A percentile compares a stretch with the other conserved stretches of the same genome.
Conservation (phyloP, 1,140 invertebrate species). For the Trypoxylus dichotomus region DNA sequence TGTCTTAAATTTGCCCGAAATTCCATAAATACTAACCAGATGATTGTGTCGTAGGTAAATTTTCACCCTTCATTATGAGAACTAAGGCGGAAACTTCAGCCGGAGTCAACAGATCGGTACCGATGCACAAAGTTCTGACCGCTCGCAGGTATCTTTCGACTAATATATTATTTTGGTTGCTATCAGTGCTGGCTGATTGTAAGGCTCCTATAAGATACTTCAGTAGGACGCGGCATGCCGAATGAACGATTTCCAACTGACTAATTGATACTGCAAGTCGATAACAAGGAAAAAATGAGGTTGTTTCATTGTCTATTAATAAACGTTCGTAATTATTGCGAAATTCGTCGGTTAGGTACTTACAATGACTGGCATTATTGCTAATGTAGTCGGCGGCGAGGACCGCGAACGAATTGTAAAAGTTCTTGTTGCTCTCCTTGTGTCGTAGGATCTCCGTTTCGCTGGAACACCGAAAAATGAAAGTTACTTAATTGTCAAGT, state of each 20-base stretch:
- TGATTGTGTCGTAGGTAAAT: conserved; percentile 62
- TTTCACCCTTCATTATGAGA: conserved; percentile 68
- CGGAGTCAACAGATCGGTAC: conserved; percentile 59
- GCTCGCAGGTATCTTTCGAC: conserved; percentile 58
- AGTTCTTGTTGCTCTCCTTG: conserved; percentile 72
- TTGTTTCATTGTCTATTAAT: neutral
- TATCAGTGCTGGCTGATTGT: conserved; percentile 43
- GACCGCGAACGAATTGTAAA: conserved; percentile 76
- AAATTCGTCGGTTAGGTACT: conserved; percentile 52
- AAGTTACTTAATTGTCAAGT: conserved; percentile 44
- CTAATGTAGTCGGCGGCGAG: conserved; percentile 76
- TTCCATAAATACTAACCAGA: conserved; percentile 52
- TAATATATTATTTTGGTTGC: conserved; percentile 44
- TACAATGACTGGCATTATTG: conserved; percentile 67
- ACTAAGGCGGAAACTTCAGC: conserved; percentile 65
- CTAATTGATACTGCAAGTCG: conserved; percentile 47
- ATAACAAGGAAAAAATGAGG: neutral
- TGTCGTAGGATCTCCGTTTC: conserved; percentile 73
- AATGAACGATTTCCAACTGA: conserved; percentile 50
- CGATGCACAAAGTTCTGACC: conserved; percentile 63
- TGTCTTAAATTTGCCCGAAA: conserved; percentile 32
- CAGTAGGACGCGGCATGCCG: conserved; percentile 49
- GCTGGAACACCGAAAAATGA: conserved; percentile 60
- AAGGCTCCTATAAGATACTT: conserved; percentile 50
- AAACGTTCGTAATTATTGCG: neutral